Evolutionary conservation across 2,888 invertebrate genomes (phyloP).

Genomic region (Chironomus tentans): DNA sequence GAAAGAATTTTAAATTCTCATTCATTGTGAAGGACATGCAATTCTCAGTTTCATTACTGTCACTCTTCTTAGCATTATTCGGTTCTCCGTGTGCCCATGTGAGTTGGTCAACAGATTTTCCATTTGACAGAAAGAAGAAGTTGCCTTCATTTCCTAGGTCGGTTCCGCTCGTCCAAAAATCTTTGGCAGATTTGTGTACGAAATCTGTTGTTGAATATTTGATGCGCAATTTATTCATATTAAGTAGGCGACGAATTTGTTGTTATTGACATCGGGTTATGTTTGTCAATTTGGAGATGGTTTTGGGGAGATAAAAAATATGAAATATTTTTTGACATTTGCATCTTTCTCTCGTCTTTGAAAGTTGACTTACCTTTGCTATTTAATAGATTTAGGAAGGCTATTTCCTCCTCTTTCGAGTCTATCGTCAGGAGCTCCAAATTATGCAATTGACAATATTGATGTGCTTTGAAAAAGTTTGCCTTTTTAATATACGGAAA

Average conservation of each 20-base stretch:
- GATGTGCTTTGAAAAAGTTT: slow-evolving; percentile 21
- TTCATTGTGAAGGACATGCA: slow-evolving; percentile 12
- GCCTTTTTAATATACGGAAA: background rate
- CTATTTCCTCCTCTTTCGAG: slow-evolving; percentile 14
- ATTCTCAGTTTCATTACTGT: slow-evolving; percentile 23
- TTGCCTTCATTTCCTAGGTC: slow-evolving; percentile 15
- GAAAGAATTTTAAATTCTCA: slow-evolving; percentile 12
- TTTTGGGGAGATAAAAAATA: too few relatives aligned
- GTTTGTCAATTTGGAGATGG: too few relatives aligned
- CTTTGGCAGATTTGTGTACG: background rate
- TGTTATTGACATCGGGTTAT: too few relatives aligned
- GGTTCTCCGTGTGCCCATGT: slow-evolving; percentile 13
- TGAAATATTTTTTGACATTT: background rate
- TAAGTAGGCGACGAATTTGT: background rate
- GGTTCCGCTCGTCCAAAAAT: slow-evolving; percentile 23
- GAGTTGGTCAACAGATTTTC: background rate
- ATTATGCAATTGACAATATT: slow-evolving; percentile 10
- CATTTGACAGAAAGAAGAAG: slow-evolving; percentile 15
- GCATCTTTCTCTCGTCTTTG: too few relatives aligned
- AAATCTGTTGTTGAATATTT: slow-evolving; percentile 1
- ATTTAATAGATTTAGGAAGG: slow-evolving; percentile 10
- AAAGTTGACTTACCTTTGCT: slow-evolving; percentile 10
- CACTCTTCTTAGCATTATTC: background rate
- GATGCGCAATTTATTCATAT: background rate
- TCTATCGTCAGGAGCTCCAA: slow-evolving; percentile 19